Base-by-base conservation (phyloP, 2,888 invertebrate species). In the Elgonia sp. region DNA sequence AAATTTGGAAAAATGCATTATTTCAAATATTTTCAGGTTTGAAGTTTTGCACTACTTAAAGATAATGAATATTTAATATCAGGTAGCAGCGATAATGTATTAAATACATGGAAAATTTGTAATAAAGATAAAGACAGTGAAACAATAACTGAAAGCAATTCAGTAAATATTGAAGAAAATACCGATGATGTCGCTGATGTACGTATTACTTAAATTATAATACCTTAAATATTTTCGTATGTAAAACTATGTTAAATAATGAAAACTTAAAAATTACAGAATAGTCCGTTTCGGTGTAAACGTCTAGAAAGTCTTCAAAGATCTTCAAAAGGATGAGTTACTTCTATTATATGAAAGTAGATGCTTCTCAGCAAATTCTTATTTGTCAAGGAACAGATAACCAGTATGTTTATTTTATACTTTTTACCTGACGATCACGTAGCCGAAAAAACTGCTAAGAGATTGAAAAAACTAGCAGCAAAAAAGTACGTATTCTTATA, bases 381-480 rank as follows among this genome's bases (percentile, higher is more conserved):
- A 97, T 96, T 0, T 98, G 98, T 93, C 97, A 98, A 93, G 99
- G 99, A 2, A 97, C 96, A 14, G 98, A 98, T 92, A 96, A 96
- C 79, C 95, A 96, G 37, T 95, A 99, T 18, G 99, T 99, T n/a
- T 95, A 94, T 98, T 77, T 99, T 98, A 93, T 95, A 96, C 60
- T 97, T 99, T 91, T 96, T 97, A 92, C 95, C 96, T 0, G 96
- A 97, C 21, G 97, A 97, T 14, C 97, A 98, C 92, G 96, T 97
- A 0, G 96, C 96, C 88, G 95, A 95, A 39, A 96, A 97, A 88
- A 95, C 97, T 92, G 95, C 96, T 40, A 99, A 98, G 94, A 96
- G 98, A 55, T 93, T 97, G 91, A 96, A 96, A 91, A 96, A 96
- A 5, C 29, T 29, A 29, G 5, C 29, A 94, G 93, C 95, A 42